Evolutionary conservation across 2,888 invertebrate species (phyloP), one percentile per base, ranked within the genome.

Genomic region (Gnatocerus cornutus): DNA sequence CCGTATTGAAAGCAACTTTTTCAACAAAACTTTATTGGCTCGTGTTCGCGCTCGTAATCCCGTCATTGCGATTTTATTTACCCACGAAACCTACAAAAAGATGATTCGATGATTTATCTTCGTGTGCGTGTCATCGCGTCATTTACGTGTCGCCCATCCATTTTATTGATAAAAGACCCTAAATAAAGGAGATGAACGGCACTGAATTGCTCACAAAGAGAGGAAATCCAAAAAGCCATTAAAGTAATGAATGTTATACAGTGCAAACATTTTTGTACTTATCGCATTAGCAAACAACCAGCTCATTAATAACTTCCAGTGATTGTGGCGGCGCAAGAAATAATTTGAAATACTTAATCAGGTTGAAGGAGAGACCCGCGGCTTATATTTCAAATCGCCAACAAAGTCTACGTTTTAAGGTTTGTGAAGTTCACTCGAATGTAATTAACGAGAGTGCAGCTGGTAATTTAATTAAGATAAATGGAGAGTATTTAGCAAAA

Each of bases 1-100:
- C 56, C 37, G 16, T 56, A 50, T 50, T 50, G 48, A 50, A 50
- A 10, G 21, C 21, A 50, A 29, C 48, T 50, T 50, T 46, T 50
- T 50, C 29, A 12, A 50, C 27, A 7, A 29, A 50, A 50, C 10
- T 29, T 9, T 16, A 50, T 50, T 29, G 16, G 48, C 12, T 21
- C 48, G 4, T 33, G n/a, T 33, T 33, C 29, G 21, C 21, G 21
- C 21, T 21, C 21, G 14, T 50, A 50, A 50, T 50, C 29, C 12
- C 48, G 10, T 50, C 48, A 50, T 29, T 50, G 10, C 10, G 29
- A 46, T 16, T 16, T 14, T 13, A 46, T 46, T 46, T 46, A 21
- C 13, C 14, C 21, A 16, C 12, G 46, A 50, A 50, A 50, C 48
- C 48, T n/a, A 29, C 48, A 29, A 50, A 50, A 27, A 50, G 48